Percentiles rank a stretch among this genome's conserved stretches.
Conservation (phyloP, 1,140 invertebrate species). For the Drosophila sechellia region DNA sequence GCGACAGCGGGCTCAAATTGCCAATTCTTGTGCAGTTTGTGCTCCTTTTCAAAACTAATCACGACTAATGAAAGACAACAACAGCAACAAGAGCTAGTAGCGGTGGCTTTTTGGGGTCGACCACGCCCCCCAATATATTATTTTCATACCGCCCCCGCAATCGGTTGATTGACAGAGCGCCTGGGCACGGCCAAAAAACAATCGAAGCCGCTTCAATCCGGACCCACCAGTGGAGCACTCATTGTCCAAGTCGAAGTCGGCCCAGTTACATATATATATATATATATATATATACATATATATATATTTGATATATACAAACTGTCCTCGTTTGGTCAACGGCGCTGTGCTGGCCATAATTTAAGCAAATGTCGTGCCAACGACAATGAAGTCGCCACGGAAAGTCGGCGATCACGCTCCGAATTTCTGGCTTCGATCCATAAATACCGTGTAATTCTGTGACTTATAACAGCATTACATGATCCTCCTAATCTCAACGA, state of each 20-base stretch:
- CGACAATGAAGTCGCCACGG: conserved; percentile 42
- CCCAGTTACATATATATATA: background rate
- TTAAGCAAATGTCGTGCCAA: conserved; percentile 73
- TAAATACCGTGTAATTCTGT: background rate
- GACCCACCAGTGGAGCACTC: conserved; percentile 17
- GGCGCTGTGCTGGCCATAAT: conserved; percentile 56
- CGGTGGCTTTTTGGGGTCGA: conserved; percentile 64
- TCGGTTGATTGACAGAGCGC: conserved; percentile 64
- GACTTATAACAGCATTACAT: too few species aligned
- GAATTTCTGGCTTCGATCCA: conserved; percentile 24
- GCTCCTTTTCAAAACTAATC: conserved; percentile 73
- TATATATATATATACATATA: background rate
- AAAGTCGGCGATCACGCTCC: conserved; percentile 47
- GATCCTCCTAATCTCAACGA: too few species aligned
- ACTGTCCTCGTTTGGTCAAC: conserved; percentile 69
- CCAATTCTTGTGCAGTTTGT: conserved; percentile 57
- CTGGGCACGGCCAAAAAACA: conserved; percentile 67
- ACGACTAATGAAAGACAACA: conserved; percentile 75
- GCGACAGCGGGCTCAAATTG: conserved; percentile 46
- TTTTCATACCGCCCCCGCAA: conserved; percentile 30
- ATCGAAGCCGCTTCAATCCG: conserved; percentile 56
- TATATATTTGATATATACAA: background rate
- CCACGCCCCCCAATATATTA: conserved; percentile 34
- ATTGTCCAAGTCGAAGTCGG: background rate
- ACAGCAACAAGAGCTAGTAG: conserved; percentile 49